Evolutionary conservation across 2,888 invertebrate species (phyloP).

Genomic region (Tetropium fuscum): DNA sequence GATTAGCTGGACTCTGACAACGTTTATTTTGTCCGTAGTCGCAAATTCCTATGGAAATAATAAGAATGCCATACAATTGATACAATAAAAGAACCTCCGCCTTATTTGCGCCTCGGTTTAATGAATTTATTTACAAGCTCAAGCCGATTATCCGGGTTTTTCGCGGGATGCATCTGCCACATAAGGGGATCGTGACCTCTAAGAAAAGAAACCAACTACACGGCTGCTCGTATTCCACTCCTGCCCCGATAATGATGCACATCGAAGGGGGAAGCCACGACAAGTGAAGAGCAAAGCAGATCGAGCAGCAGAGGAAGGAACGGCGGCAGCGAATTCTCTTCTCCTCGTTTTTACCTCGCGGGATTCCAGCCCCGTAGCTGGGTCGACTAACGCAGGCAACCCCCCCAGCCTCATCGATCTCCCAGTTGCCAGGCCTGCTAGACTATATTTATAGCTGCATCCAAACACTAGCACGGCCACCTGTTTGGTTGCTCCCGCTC

Average conservation of each 20-base stretch:
- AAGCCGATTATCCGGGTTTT: too few species aligned
- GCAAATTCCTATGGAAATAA: too few species aligned
- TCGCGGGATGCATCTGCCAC: neutral
- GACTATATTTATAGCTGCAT: conserved; percentile 27
- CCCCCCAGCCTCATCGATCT: conserved; percentile 23
- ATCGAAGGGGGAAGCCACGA: conserved; percentile 8
- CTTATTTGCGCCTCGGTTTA: too few species aligned
- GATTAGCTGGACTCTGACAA: too few species aligned
- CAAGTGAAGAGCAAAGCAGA: conserved; percentile 1
- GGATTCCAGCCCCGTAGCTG: conserved; percentile 16
- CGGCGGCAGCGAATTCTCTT: too few species aligned
- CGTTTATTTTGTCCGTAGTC: too few species aligned
- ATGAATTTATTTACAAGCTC: too few species aligned
- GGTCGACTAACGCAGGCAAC: conserved; percentile 15
- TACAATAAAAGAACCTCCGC: too few species aligned
- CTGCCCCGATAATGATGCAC: conserved; percentile 15
- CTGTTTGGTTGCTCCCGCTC: conserved; percentile 7
- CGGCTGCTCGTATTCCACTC: neutral
- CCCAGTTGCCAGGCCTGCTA: conserved; percentile 23
- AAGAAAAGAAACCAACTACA: neutral
- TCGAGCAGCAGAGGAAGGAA: conserved; percentile 21
- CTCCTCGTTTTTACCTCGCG: conserved; percentile 24
- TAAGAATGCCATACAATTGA: too few species aligned
- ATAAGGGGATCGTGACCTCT: neutral
- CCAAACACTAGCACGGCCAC: conserved; percentile 20